Percentiles rank a stretch among this genome's conserved stretches.
Evolutionary conservation across 2,113 vertebrate species (phyloP).

Genomic region (Xyliphius kryptos): DNA sequence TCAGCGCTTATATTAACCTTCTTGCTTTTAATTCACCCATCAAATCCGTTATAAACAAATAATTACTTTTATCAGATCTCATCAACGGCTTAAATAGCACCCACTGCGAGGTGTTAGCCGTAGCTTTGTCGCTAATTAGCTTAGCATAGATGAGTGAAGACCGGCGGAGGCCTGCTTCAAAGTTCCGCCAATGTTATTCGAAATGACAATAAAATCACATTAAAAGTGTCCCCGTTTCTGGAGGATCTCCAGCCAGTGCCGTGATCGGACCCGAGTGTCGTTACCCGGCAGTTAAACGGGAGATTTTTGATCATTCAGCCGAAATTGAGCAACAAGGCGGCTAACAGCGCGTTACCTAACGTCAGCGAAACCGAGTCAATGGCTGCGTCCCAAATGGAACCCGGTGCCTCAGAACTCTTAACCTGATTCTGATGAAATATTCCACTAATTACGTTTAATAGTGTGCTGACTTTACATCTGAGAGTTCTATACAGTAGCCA

Average conservation of each 20-base stretch:
- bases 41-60: no score
- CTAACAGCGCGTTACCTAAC: constrained; percentile 8
- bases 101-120: no score
- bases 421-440: no score
- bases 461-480: no score
- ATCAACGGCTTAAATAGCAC: not conserved
- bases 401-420: not conserved
- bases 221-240: no score
- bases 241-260: no score
- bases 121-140: not conserved
- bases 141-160: not conserved
- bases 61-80: not conserved
- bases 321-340: constrained; percentile 5
- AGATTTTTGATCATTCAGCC: not conserved
- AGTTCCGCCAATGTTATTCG: not conserved
- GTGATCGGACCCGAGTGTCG: not conserved
- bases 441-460: no score
- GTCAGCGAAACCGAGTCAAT: not conserved
- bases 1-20: not conserved
- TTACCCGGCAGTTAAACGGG: not conserved
- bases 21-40: not conserved
- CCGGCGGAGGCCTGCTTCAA: not conserved
- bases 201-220: not conserved
- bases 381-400: not conserved
- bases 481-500: no score